Conservation (phyloP, 2,113 vertebrate species). For the Climacteris rufus region DNA sequence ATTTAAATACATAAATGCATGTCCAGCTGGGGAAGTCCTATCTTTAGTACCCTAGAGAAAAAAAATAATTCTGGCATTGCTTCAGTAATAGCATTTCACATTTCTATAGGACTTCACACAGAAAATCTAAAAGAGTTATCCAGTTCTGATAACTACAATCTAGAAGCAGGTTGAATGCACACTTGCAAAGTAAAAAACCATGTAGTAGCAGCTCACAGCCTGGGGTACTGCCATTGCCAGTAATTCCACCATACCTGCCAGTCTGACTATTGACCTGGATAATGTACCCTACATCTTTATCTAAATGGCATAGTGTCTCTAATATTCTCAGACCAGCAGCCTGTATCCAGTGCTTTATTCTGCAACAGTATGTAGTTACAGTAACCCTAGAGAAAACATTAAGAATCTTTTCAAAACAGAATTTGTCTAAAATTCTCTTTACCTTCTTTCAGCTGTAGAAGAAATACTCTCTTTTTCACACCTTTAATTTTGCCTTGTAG, state of each 20-base stretch:
- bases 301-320: not conserved
- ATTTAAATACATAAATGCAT: not conserved
- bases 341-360: not conserved
- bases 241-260: not conserved
- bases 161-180: not conserved
- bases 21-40: not conserved
- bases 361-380: not conserved
- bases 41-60: not conserved
- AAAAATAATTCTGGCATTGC: not conserved
- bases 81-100: not conserved
- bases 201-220: not conserved
- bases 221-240: not conserved
- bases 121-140: not conserved
- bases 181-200: not conserved
- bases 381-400: not conserved
- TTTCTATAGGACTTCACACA: not conserved
- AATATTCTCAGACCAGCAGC: not conserved
- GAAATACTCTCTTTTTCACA: not conserved
- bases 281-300: not conserved
- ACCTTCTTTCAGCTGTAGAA: not conserved
- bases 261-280: not conserved
- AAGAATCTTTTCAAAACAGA: not conserved
- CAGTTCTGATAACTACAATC: not conserved
- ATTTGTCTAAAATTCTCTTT: not conserved
- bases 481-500: not conserved